Evolutionary conservation across 1,140 invertebrate genomes (phyloP).

Genomic region (Sesamia nonagrioides): DNA sequence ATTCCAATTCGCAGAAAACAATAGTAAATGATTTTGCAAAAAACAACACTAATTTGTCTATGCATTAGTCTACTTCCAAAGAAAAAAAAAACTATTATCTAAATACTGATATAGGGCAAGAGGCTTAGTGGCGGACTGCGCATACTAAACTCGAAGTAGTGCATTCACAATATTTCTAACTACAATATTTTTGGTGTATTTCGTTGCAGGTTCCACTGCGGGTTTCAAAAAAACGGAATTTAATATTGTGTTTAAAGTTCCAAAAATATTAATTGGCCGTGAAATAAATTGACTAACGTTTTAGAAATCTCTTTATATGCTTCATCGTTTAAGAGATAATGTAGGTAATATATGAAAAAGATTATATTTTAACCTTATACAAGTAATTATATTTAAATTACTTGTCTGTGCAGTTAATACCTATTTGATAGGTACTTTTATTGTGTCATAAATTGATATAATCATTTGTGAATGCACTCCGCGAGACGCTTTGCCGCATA

Average conservation of each 20-base stretch:
- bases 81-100: constrained; percentile 64
- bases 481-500: constrained; percentile 67
- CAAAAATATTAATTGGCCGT: not conserved
- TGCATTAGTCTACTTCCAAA: constrained; percentile 71
- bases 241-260: not conserved
- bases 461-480: constrained; percentile 75
- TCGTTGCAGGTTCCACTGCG: constrained; percentile 19
- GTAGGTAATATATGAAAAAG: not conserved
- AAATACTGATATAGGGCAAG: constrained; percentile 64
- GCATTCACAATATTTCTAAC: constrained; percentile 75
- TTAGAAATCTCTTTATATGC: not conserved
- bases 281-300: not conserved
- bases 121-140: constrained; percentile 68
- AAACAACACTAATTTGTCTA: constrained; percentile 43
- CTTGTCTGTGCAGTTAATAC: not conserved
- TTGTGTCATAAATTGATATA: not conserved
- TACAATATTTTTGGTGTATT: not conserved
- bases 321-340: not conserved
- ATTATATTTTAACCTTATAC: not conserved
- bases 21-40: constrained; percentile 17
- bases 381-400: not conserved
- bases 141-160: constrained; percentile 64
- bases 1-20: constrained; percentile 8
- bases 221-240: not conserved
- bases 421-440: not conserved